phyloP scores from a whole-genome alignment of 2,797 vertebrate species.

The Protonibea diacanthus region DNA sequence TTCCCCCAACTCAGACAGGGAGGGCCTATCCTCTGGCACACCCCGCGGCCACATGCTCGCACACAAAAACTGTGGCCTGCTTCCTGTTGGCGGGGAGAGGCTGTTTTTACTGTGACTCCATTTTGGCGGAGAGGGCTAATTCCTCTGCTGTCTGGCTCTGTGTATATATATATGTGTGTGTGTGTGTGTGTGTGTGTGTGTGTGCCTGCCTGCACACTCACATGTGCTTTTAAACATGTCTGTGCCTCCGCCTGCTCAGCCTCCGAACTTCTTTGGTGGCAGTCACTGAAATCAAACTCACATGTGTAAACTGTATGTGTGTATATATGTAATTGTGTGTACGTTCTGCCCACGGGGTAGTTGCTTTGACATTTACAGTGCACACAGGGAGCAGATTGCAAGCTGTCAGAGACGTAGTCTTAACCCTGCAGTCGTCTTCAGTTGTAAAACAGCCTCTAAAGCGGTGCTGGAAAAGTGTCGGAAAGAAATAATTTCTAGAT shows the following conservation, averaged over 20 bases:
- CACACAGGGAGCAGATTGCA: background rate
- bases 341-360: background rate
- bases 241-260: slow-evolving; percentile 41
- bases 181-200: slow-evolving; percentile 36
- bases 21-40: slow-evolving; percentile 55
- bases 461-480: background rate
- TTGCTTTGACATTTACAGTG: slow-evolving; percentile 21
- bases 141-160: slow-evolving; percentile 69
- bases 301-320: slow-evolving; percentile 19
- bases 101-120: slow-evolving; percentile 80
- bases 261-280: slow-evolving; percentile 20
- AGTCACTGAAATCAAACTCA: slow-evolving; percentile 25
- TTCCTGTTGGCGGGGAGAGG: slow-evolving; percentile 77
- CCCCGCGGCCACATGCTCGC: slow-evolving; percentile 60
- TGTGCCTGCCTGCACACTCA: slow-evolving; percentile 15
- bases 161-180: slow-evolving; percentile 47
- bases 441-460: slow-evolving; percentile 5
- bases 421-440: background rate
- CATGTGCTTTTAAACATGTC: slow-evolving; percentile 50
- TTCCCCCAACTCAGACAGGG: slow-evolving; percentile 54
- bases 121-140: slow-evolving; percentile 76
- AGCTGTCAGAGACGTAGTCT: background rate
- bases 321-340: slow-evolving; percentile 23
- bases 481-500: background rate
- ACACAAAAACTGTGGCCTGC: slow-evolving; percentile 62